A percentile compares a stretch with the other conserved stretches of the same genome.
Evolutionary conservation across 2,888 invertebrate species (phyloP).

Genomic region (Andricus quercusramuli): DNA sequence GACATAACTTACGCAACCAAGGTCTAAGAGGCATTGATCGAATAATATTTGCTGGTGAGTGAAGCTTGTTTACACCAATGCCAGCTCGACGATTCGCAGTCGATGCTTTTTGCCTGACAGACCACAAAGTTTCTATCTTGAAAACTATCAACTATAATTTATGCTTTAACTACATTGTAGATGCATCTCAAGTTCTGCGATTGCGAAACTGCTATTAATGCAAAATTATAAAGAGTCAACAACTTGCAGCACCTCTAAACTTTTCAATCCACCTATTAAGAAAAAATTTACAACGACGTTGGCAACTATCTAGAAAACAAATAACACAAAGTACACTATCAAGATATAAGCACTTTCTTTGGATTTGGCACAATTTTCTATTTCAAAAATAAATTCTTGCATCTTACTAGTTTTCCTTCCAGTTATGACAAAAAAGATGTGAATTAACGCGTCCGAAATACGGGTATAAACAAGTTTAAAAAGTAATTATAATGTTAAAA

Average conservation of each 20-base stretch:
- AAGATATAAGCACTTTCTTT: neutral
- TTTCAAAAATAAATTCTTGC: neutral
- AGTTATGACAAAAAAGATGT: neutral
- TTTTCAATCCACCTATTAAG: neutral
- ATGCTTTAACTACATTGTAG: neutral
- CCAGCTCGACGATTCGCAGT: neutral
- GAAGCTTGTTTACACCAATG: neutral
- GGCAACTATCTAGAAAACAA: neutral
- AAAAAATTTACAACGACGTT: neutral
- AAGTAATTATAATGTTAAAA: neutral
- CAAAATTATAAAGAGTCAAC: neutral
- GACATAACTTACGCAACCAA: neutral
- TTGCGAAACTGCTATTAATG: no score
- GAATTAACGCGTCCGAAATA: neutral
- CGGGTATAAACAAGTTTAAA: neutral
- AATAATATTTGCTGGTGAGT: neutral
- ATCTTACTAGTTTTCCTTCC: neutral
- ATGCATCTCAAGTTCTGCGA: neutral
- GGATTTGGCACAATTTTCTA: neutral
- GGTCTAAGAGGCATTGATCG: conserved; percentile 11
- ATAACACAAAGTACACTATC: neutral
- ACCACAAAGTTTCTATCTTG: neutral
- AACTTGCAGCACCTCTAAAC: neutral
- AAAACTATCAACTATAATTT: neutral
- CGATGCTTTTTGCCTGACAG: neutral